A percentile compares a stretch with the other conserved stretches of the same genome.
Conservation (phyloP, 2,113 vertebrate genomes). For the Halichoeres trimaculatus region DNA sequence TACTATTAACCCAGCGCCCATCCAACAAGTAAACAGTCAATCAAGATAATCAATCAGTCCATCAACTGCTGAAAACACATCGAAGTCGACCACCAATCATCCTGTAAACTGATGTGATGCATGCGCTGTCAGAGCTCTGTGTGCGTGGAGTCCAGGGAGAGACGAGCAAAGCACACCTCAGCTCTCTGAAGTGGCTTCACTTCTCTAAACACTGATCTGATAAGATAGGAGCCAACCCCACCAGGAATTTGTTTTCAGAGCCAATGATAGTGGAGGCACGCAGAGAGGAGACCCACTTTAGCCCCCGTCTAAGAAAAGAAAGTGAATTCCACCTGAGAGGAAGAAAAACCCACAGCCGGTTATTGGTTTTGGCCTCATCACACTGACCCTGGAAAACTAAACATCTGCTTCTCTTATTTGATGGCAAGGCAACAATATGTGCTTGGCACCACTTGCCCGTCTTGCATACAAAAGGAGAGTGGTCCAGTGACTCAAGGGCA, state of each 20-base stretch:
- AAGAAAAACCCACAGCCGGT: constrained; percentile 17
- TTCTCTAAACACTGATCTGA: constrained; percentile 76
- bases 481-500: constrained; percentile 47
- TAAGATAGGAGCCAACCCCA: constrained; percentile 68
- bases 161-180: constrained; percentile 49
- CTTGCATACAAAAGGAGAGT: constrained; percentile 24
- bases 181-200: constrained; percentile 66
- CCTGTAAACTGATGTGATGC: constrained; percentile 29
- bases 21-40: constrained; percentile 51
- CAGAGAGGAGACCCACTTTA: constrained; percentile 36
- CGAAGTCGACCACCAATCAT: constrained; percentile 30
- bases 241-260: constrained; percentile 67
- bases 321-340: constrained; percentile 30
- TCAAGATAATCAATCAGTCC: constrained; percentile 31
- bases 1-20: constrained; percentile 17
- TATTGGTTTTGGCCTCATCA: constrained; percentile 52
- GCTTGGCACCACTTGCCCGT: constrained; percentile 26
- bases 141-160: constrained; percentile 15
- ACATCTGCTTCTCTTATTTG: constrained; percentile 64
- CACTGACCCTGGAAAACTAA: constrained; percentile 37
- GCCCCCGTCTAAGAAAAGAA: constrained; percentile 29
- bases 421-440: constrained; percentile 42
- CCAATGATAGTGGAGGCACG: constrained; percentile 44
- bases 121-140: constrained; percentile 30
- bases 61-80: constrained; percentile 44